Percentiles rank a stretch among this genome's conserved stretches.
These are phyloP conservation scores for Euzophera pinguis DNA, from an alignment of 2,888 invertebrate species.

Conservation along the genomic window DNA sequence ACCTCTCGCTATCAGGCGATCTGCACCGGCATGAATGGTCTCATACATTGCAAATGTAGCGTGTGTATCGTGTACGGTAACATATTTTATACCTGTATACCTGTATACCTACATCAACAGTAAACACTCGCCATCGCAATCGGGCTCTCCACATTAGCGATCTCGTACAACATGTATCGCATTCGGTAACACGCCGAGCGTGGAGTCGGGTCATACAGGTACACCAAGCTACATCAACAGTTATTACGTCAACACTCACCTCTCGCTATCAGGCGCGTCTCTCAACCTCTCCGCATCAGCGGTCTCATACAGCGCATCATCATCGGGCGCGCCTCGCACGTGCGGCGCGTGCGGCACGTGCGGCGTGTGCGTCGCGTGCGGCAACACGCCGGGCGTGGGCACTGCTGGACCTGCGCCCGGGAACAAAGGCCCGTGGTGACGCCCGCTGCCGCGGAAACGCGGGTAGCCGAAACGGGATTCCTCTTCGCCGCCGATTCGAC, in stretches of 20 bases:
- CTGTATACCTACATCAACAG: too few species aligned
- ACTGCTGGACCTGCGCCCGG: slow-evolving; percentile 17
- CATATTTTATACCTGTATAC: too few species aligned
- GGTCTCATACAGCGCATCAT: slow-evolving; percentile 93
- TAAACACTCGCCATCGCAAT: too few species aligned
- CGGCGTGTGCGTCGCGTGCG: slow-evolving; percentile 49
- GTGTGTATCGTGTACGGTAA: too few species aligned
- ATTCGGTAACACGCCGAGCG: slow-evolving; percentile 56
- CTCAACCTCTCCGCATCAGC: slow-evolving; percentile 86
- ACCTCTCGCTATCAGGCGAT: too few species aligned
- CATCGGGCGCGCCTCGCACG: slow-evolving; percentile 77
- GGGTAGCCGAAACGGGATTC: slow-evolving; percentile 88
- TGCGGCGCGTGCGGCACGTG: slow-evolving; percentile 66
- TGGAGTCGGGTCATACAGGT: too few species aligned
- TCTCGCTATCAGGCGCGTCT: slow-evolving; percentile 93
- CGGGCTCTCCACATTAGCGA: too few species aligned
- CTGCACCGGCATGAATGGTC: too few species aligned
- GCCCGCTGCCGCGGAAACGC: slow-evolving; percentile 77
- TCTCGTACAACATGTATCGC: too few species aligned
- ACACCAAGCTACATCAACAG: too few species aligned
- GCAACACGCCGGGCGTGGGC: slow-evolving; percentile 46
- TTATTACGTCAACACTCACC: too few species aligned
- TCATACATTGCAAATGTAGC: too few species aligned
- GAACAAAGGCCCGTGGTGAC: slow-evolving; percentile 33
- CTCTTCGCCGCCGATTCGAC: slow-evolving; percentile 75